A percentile compares a stretch with the other conserved stretches of the same genome.
phyloP scores from a whole-genome alignment of 2,113 vertebrate genomes.

The Salvelinus namaycush region DNA sequence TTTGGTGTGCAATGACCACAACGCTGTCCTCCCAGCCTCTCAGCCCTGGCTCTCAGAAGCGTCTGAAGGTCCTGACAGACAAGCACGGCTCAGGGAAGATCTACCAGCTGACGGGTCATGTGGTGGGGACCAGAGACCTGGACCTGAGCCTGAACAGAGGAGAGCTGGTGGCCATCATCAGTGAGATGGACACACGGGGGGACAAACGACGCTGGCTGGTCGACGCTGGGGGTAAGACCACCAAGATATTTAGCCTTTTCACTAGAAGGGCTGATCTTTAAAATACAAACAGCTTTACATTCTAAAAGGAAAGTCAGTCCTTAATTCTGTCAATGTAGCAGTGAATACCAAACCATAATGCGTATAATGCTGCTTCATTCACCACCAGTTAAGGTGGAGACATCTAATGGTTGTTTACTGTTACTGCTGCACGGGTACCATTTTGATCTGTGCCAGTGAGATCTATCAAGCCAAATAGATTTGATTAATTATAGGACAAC shows the following conservation, averaged over 20 bases:
- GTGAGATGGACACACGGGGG: slow-evolving; percentile 83
- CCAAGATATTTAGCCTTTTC: no score
- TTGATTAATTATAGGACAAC: no score
- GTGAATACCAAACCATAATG: neutral
- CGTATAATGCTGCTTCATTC: neutral
- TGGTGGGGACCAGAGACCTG: slow-evolving; percentile 81
- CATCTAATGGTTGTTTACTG: slow-evolving; percentile 39
- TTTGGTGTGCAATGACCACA: no score
- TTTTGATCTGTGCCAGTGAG: no score
- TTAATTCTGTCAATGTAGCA: neutral
- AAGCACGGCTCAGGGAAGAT: slow-evolving; percentile 83
- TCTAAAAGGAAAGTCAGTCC: no score
- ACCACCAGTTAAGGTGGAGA: neutral
- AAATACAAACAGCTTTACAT: no score
- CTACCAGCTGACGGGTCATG: slow-evolving; percentile 81
- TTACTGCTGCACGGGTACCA: neutral
- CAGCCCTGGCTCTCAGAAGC: slow-evolving; percentile 76
- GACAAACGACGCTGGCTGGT: slow-evolving; percentile 90
- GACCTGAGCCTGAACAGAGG: slow-evolving; percentile 86
- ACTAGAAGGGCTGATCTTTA: no score
- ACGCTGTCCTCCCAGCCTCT: slow-evolving; percentile 71
- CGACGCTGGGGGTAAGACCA: slow-evolving; percentile 86
- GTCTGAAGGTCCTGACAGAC: slow-evolving; percentile 77
- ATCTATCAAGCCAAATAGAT: no score
- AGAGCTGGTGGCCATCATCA: slow-evolving; percentile 88